Evolutionary conservation across 2,113 vertebrate species (phyloP).

Genomic region (Archocentrus centrarchus): DNA sequence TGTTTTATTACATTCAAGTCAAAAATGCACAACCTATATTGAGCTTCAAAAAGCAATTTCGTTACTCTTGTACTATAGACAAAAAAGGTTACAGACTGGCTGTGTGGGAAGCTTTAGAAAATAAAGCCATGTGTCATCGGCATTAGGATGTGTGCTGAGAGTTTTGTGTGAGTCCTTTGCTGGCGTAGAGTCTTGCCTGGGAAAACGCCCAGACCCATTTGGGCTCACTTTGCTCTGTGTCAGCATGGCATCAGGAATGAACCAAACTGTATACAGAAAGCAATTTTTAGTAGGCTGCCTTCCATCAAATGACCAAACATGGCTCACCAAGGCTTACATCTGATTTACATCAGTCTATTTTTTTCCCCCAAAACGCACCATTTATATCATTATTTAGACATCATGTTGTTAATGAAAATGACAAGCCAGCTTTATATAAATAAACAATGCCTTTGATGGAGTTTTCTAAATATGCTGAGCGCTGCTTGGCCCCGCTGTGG

Average conservation of each 20-base stretch:
- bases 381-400: slow-evolving; percentile 35
- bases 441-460: slow-evolving; percentile 29
- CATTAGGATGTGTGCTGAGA: slow-evolving; percentile 30
- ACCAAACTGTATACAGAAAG: slow-evolving; percentile 47
- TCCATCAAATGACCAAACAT: slow-evolving; percentile 39
- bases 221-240: slow-evolving; percentile 52
- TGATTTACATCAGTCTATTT: slow-evolving; percentile 15
- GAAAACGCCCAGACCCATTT: slow-evolving; percentile 63
- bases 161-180: slow-evolving; percentile 38
- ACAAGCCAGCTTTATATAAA: slow-evolving; percentile 28
- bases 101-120: slow-evolving; percentile 26
- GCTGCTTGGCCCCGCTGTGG: not conserved
- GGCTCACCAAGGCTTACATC: slow-evolving; percentile 23
- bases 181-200: slow-evolving; percentile 47
- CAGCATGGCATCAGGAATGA: slow-evolving; percentile 48
- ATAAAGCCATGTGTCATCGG: slow-evolving; percentile 52
- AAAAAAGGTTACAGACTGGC: not conserved
- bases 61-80: not conserved
- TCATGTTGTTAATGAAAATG: slow-evolving; percentile 31
- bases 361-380: slow-evolving; percentile 11
- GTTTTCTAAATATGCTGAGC: slow-evolving; percentile 21
- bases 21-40: not conserved
- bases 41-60: not conserved
- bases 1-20: not conserved
- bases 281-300: slow-evolving; percentile 38